phyloP scores from a whole-genome alignment of 2,113 vertebrate species.

The Sebastes fasciatus region DNA sequence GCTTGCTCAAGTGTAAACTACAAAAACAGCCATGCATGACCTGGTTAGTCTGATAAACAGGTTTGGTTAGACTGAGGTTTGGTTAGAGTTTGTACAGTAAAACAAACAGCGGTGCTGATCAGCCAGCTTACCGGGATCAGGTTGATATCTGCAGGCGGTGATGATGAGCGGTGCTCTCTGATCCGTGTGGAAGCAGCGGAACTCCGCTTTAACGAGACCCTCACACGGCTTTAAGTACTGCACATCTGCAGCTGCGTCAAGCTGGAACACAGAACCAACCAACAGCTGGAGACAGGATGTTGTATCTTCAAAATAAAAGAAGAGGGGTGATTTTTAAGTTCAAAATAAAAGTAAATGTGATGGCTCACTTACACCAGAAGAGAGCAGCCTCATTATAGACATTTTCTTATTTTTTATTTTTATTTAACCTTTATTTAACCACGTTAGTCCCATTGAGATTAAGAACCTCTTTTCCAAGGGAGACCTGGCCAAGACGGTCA shows the following conservation, averaged over 20 bases:
- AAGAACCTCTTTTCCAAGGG: too few species aligned
- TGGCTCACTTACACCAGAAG: not conserved
- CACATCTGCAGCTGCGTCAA: slow-evolving; percentile 14
- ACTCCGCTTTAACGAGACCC: slow-evolving; percentile 34
- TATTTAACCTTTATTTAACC: too few species aligned
- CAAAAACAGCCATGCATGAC: not conserved
- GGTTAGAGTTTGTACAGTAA: not conserved
- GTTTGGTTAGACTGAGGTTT: not conserved
- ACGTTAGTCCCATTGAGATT: too few species aligned
- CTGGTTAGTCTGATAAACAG: not conserved
- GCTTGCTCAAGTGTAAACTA: not conserved
- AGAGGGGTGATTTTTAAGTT: not conserved
- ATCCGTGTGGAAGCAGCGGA: slow-evolving; percentile 14
- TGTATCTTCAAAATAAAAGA: slow-evolving; percentile 44
- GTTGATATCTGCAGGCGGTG: slow-evolving; percentile 26
- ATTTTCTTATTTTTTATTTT: too few species aligned
- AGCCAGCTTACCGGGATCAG: slow-evolving; percentile 50
- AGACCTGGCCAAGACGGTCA: too few species aligned
- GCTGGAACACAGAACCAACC: not conserved
- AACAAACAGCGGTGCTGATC: not conserved
- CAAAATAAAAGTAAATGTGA: slow-evolving; percentile 33
- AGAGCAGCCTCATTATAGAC: too few species aligned
- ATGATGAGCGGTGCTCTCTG: slow-evolving; percentile 18
- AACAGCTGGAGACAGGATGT: not conserved
- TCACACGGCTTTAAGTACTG: slow-evolving; percentile 41